Evolutionary conservation across 2,797 vertebrate genomes (phyloP).

Genomic region (Rhinatrema bivittatum): DNA sequence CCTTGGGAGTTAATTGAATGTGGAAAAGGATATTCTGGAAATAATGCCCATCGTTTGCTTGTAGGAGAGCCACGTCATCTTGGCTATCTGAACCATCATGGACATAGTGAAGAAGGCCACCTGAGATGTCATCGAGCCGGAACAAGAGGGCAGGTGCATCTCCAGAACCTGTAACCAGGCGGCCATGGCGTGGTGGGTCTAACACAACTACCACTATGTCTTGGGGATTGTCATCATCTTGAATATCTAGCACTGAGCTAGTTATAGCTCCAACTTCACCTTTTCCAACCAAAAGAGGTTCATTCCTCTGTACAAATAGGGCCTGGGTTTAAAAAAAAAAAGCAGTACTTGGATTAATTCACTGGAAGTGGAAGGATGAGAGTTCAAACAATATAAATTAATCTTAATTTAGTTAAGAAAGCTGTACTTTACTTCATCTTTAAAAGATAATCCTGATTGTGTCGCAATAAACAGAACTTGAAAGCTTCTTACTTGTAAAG

Average conservation of each 20-base stretch:
- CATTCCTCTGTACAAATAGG: slow-evolving; percentile 64
- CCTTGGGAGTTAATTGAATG: slow-evolving; percentile 63
- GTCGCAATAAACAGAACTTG: too few relatives aligned
- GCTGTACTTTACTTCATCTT: too few relatives aligned
- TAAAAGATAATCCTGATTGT: too few relatives aligned
- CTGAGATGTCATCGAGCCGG: slow-evolving; percentile 63
- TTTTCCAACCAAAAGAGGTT: slow-evolving; percentile 51
- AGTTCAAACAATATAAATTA: too few relatives aligned
- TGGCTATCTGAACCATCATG: slow-evolving; percentile 66
- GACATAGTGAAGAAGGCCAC: slow-evolving; percentile 67
- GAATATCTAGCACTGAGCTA: slow-evolving; percentile 63
- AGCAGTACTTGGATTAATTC: not conserved
- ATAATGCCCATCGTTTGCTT: slow-evolving; percentile 81
- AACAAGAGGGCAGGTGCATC: slow-evolving; percentile 42
- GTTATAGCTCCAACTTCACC: slow-evolving; percentile 55
- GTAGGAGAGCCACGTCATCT: slow-evolving; percentile 64
- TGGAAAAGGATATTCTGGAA: slow-evolving; percentile 77
- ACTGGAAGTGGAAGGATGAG: too few relatives aligned
- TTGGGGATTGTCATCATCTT: slow-evolving; percentile 78
- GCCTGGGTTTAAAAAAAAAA: slow-evolving; percentile 51
- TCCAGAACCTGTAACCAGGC: slow-evolving; percentile 45
- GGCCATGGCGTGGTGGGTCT: slow-evolving; percentile 70
- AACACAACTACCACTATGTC: slow-evolving; percentile 74
- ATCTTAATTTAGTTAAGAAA: too few relatives aligned
- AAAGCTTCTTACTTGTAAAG: too few relatives aligned